Base-by-base conservation (phyloP, 2,797 vertebrate genomes). In the Melopsittacus undulatus region DNA sequence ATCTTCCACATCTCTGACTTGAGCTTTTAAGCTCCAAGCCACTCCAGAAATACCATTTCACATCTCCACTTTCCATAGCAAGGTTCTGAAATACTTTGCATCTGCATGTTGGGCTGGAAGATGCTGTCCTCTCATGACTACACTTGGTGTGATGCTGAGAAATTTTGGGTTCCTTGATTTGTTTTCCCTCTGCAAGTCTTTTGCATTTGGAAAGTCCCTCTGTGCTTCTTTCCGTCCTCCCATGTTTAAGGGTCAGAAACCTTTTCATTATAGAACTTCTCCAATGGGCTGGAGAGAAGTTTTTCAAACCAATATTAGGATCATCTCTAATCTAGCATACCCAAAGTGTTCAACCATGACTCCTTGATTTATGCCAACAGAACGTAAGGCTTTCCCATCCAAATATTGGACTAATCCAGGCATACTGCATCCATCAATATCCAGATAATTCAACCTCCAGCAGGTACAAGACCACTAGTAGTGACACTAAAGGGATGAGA, bases 281-380 rank as follows among this genome's bases (percentile, higher is more conserved):
- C 36, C 19, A 61, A 20, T 16, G 20, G 70, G 16, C 16, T 32
- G 21, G 8, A 56, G 29, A 54, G 21, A 63, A 67, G 24, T 16
- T 78, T 78, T 69, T 69, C 63, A 90, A 49, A n/a, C 9, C 20
- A 67, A 2, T 57, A 24, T 42, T 61, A 57, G 38, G 23, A 51
- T 56, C 22, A 20, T 9, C 38, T 59, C n/a, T 81, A 57, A 68
- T 38, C 66, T 42, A 67, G 7, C 21, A 52, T 18, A 34, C 15
- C 10, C 1, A 1, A 49, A 3, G 19, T 61, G 19, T 74, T 68
- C 36, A 86, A 8, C 24, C 0, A 1, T 38, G 40, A 32, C 16
- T 45, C 23, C 26, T 29, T 74, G 21, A 66, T 49, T 49, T 66
- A 59, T 16, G 19, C n/a, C 54, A 40, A 62, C 9, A 38, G 38